Evolutionary conservation across 2,888 invertebrate species (phyloP).

Genomic region (Tetragonula carbonaria): DNA sequence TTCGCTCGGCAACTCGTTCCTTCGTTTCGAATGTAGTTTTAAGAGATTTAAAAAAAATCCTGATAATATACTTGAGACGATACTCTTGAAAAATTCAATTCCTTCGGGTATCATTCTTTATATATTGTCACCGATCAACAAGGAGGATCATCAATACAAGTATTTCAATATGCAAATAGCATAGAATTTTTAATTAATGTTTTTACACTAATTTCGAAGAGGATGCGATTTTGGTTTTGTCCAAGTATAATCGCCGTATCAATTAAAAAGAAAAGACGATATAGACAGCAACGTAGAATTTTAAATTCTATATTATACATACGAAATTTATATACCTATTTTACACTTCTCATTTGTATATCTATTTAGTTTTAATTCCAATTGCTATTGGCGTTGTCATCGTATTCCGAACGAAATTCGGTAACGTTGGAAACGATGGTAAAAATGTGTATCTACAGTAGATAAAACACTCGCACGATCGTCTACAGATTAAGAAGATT

Average conservation of each 20-base stretch:
- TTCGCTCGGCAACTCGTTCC: background rate
- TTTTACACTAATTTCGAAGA: background rate
- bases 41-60: background rate
- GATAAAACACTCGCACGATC: background rate
- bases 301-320: too few relatives aligned
- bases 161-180: too few relatives aligned
- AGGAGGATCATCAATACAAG: too few relatives aligned
- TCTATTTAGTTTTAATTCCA: background rate
- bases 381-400: background rate
- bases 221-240: background rate
- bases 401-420: fast-evolving
- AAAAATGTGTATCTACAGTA: background rate
- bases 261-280: background rate
- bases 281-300: background rate
- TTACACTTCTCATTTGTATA: too few relatives aligned
- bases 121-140: too few relatives aligned
- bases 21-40: too few relatives aligned
- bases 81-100: background rate
- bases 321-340: background rate
- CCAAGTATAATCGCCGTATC: background rate
- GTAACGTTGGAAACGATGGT: background rate
- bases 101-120: too few relatives aligned
- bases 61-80: background rate
- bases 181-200: too few relatives aligned
- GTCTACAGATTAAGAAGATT: background rate